Percentiles rank a stretch among this genome's conserved stretches.
These are phyloP conservation scores for Ctena decussata DNA, from an alignment of 2,888 invertebrate genomes.

Conservation along the genomic window DNA sequence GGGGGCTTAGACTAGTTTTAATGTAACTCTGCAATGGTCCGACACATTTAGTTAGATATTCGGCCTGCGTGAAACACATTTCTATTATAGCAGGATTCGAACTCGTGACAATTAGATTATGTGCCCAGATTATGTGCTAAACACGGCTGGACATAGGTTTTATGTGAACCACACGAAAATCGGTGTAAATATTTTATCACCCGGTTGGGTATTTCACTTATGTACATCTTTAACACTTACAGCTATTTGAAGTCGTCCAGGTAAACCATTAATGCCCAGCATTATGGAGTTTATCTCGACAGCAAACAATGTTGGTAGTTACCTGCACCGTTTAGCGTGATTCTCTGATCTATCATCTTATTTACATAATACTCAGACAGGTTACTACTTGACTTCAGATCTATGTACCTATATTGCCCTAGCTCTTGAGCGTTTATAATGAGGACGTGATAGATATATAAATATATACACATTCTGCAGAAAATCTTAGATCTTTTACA, in stretches of 20 bases:
- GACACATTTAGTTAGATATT: too few relatives aligned
- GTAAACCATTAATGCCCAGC: constrained; percentile 5
- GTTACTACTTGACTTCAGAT: constrained; percentile 14
- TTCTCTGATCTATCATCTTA: constrained; percentile 17
- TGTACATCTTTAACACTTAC: background rate
- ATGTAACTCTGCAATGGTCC: too few relatives aligned
- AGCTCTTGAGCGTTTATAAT: constrained; percentile 12
- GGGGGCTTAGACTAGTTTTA: too few relatives aligned
- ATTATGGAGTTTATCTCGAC: constrained; percentile 1
- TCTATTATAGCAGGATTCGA: too few relatives aligned
- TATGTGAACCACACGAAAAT: too few relatives aligned
- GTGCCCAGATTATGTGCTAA: too few relatives aligned
- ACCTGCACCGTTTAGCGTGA: constrained; percentile 14
- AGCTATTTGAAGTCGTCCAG: background rate
- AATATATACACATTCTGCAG: constrained; percentile 2
- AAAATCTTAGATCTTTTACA: constrained; percentile 8
- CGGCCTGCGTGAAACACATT: too few relatives aligned
- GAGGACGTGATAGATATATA: background rate
- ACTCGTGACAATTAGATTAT: too few relatives aligned
- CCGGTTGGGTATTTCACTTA: background rate
- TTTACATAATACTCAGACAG: constrained; percentile 34
- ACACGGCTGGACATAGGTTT: too few relatives aligned
- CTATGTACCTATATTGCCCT: constrained; percentile 6
- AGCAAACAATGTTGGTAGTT: constrained; percentile 16
- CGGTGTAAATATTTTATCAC: background rate